Conservation (phyloP, 2,888 invertebrate species). For the Saturnia pavonia region DNA sequence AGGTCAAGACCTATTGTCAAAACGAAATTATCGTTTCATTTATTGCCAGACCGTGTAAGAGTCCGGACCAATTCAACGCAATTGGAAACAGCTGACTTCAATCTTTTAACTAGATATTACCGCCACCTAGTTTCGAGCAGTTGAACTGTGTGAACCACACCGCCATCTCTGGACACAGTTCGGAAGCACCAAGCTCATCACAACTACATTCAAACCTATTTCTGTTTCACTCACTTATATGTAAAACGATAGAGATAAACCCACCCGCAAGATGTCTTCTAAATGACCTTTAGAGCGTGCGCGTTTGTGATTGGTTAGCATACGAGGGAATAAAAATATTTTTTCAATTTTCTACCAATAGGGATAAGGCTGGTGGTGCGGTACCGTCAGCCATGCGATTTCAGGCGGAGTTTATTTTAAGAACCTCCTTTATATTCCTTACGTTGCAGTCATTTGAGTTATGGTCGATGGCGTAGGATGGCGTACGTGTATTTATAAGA, state of each 20-base stretch:
- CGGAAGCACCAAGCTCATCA: conserved; percentile 38
- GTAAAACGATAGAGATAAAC: conserved; percentile 59
- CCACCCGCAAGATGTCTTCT: conserved; percentile 60
- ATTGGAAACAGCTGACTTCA: conserved; percentile 49
- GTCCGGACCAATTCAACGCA: conserved; percentile 6
- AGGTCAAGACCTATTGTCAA: not conserved
- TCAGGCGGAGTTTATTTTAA: conserved; percentile 68
- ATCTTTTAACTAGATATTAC: conserved; percentile 27
- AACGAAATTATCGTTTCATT: not conserved
- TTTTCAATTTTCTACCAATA: conserved; percentile 66
- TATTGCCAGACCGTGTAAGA: conserved; percentile 4
- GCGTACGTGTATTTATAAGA: conserved; percentile 66
- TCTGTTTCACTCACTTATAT: conserved; percentile 55
- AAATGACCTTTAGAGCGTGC: conserved; percentile 63
- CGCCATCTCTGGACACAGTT: conserved; percentile 59
- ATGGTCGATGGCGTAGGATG: conserved; percentile 69
- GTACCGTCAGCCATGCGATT: conserved; percentile 73
- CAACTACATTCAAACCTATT: conserved; percentile 52
- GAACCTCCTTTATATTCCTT: conserved; percentile 79
- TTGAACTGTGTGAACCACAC: conserved; percentile 50
- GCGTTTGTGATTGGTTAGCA: conserved; percentile 69
- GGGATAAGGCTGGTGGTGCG: conserved; percentile 48
- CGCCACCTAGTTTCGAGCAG: conserved; percentile 55
- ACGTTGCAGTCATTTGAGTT: conserved; percentile 79
- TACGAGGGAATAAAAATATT: conserved; percentile 55